These are phyloP conservation scores for Merodon equestris DNA, from an alignment of 2,888 invertebrate genomes.

Conservation along the genomic window DNA sequence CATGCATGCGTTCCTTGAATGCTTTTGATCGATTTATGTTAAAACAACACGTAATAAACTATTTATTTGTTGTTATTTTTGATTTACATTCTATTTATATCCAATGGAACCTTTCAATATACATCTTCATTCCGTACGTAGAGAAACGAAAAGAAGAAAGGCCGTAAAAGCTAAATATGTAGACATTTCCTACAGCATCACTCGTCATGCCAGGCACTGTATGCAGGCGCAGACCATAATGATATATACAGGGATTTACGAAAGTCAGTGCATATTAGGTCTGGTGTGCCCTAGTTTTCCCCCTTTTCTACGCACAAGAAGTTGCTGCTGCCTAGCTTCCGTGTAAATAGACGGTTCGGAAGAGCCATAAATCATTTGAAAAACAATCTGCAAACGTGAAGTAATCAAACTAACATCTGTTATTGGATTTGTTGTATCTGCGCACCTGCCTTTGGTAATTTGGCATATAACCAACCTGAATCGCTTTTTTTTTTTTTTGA, in stretches of 20 bases:
- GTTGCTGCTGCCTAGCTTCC: constrained; percentile 11
- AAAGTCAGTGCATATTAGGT: constrained; percentile 44
- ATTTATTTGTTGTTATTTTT: constrained; percentile 7
- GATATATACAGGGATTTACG: constrained; percentile 25
- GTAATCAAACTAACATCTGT: constrained; percentile 20
- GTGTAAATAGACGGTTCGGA: constrained; percentile 16
- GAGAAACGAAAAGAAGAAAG: neutral
- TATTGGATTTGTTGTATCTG: too few relatives aligned
- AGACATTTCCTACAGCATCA: constrained; percentile 32
- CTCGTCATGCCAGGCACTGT: too few relatives aligned
- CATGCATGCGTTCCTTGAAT: constrained; percentile 7
- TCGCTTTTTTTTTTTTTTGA: neutral
- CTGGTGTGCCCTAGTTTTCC: constrained; percentile 32
- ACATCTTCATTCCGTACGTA: constrained; percentile 30
- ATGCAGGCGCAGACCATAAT: too few relatives aligned
- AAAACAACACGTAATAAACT: constrained; percentile 29
- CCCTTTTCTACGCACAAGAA: constrained; percentile 21
- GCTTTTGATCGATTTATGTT: constrained; percentile 41
- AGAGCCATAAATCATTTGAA: constrained; percentile 42
- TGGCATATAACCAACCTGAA: too few relatives aligned
- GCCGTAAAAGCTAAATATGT: constrained; percentile 38
- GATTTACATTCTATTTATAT: constrained; percentile 46
- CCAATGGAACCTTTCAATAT: constrained; percentile 13
- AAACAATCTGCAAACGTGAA: constrained; percentile 35
- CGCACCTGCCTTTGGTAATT: too few relatives aligned